Evolutionary conservation across 2,888 invertebrate genomes (phyloP), one percentile per base, ranked within the genome.

Genomic region (Phorcus lineatus): DNA sequence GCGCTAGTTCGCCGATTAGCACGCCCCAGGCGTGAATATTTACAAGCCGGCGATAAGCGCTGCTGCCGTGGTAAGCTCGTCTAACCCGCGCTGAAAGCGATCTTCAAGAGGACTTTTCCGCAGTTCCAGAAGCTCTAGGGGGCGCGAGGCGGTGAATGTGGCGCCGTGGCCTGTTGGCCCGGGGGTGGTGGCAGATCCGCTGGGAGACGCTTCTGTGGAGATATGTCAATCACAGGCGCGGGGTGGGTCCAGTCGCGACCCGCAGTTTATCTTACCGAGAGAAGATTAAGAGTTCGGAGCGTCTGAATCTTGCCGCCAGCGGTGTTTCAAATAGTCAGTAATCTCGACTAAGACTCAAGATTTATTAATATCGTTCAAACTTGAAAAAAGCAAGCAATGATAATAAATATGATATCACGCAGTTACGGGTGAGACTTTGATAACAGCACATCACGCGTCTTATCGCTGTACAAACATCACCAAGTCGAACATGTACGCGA

Each of bases 21-120:
- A 62, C 62, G 62, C 62, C 22, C n/a, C 28, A 62, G 62, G 62
- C 62, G 62, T 28, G 62, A 62, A 62, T 62, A 62, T 62, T 62
- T 62, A 62, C 62, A 62, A 62, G 62, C 24, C 24, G 62, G 24
- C 62, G 62, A 62, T 62, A 62, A 62, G 28, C 24, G 62, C 28
- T 62, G 28, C 22, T 24, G 62, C 62, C 62, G 62, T 62, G 28
- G 47, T 47, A 47, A 47, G 24, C 62, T 62, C 62, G 62, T 28
- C 62, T 28, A 24, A 28, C 24, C 24, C 24, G 62, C 17, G 62
- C 28, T 28, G 62, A 62, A 28, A 62, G 62, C 22, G 28, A 62
- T 62, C 62, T 62, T 62, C 62, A 62, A 62, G 62, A 24, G 28
- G 62, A 24, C 11, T 62, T 11, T 17, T 62, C 62, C 22, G 62